Evolutionary conservation across 2,797 vertebrate species (phyloP).

Genomic region (Labroides dimidiatus): DNA sequence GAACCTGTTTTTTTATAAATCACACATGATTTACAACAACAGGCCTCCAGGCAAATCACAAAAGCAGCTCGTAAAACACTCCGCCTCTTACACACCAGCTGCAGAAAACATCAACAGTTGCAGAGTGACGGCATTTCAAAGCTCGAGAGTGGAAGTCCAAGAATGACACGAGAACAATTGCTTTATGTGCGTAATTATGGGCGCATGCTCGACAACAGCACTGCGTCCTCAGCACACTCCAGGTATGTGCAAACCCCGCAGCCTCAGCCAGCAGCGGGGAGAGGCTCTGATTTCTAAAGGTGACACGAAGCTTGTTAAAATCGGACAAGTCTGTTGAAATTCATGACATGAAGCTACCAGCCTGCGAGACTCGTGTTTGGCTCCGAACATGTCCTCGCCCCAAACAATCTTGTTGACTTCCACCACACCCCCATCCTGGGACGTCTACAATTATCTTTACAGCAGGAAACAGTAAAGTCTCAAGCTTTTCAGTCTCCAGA

Average conservation of each 20-base stretch:
- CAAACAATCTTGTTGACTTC: conserved; percentile 67
- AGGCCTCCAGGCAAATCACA: conserved; percentile 61
- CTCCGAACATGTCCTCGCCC: conserved; percentile 62
- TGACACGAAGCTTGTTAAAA: conserved; percentile 66
- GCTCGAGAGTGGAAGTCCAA: conserved; percentile 61
- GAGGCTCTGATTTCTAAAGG: conserved; percentile 27
- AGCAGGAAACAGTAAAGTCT: conserved; percentile 77
- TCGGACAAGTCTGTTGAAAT: conserved; percentile 43
- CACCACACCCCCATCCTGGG: conserved; percentile 59
- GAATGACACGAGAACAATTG: conserved; percentile 66
- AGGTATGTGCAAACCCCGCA: conserved; percentile 30
- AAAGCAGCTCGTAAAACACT: conserved; percentile 58
- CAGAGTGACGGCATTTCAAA: conserved; percentile 62
- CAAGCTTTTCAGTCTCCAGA: conserved; percentile 43
- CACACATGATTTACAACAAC: conserved; percentile 83
- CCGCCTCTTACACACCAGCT: conserved; percentile 63
- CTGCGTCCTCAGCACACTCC: conserved; percentile 49
- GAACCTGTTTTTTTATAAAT: conserved; percentile 81
- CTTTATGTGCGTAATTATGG: conserved; percentile 59
- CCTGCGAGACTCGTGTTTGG: conserved; percentile 29
- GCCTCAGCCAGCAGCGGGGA: conserved; percentile 12
- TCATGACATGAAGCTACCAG: conserved; percentile 46
- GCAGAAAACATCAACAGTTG: conserved; percentile 65
- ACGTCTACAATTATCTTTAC: conserved; percentile 78
- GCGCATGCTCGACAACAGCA: conserved; percentile 45